Conservation (phyloP, 2,113 vertebrate species). For the Nerophis ophidion region DNA sequence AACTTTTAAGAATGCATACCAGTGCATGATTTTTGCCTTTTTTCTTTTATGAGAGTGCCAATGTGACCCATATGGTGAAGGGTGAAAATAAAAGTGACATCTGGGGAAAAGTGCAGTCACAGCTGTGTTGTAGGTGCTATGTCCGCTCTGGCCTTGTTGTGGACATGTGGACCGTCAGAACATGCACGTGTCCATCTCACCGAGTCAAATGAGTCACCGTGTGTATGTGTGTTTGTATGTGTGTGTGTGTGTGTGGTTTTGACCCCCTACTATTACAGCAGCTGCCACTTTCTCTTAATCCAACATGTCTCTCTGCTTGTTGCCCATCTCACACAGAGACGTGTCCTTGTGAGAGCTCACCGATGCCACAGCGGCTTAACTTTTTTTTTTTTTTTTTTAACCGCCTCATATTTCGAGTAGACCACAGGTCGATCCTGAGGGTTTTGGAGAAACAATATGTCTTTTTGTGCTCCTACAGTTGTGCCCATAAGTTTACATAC, state of each 20-base stretch:
- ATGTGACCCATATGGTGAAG: constrained; percentile 16
- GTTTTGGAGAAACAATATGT: too few species aligned
- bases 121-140: not conserved
- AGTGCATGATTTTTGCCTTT: constrained; percentile 2
- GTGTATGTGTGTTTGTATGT: not conserved
- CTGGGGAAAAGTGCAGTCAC: not conserved
- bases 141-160: constrained; percentile 8
- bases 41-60: constrained; percentile 24
- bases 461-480: too few species aligned
- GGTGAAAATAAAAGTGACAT: not conserved
- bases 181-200: constrained; percentile 19
- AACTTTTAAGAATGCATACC: not conserved
- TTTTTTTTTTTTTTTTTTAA: not conserved
- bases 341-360: constrained; percentile 17
- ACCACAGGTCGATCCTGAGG: not conserved
- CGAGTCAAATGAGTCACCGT: not conserved
- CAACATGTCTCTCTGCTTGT: constrained; percentile 11
- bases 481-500: too few species aligned
- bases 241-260: constrained; percentile 8
- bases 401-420: not conserved
- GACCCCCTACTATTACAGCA: constrained; percentile 38
- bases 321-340: not conserved
- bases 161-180: not conserved
- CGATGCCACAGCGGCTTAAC: not conserved
- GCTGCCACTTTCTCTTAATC: constrained; percentile 33